Base-by-base conservation (phyloP, 1,140 invertebrate species). In the Lepeophtheirus salmonis region DNA sequence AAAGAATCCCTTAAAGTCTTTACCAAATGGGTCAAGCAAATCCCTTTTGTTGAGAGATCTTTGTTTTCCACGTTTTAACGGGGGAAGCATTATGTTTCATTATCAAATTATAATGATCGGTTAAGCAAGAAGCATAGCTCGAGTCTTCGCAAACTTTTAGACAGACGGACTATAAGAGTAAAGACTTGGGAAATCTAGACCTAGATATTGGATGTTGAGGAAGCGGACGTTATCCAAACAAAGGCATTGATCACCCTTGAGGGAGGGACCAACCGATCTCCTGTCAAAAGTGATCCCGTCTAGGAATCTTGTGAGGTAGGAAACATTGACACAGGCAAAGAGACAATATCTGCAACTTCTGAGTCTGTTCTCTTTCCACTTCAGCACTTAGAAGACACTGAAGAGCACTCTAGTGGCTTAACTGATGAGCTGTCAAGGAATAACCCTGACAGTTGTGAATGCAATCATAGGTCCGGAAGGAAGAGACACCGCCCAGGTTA, bases 101-200 rank as follows among this genome's bases (percentile, higher is more conserved):
- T 41, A n/a, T 41, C 6, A 41, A 41, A n/a, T n/a, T 41, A 41
- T n/a, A 6, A 10, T n/a, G 6, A 41, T 41, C 30, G 6, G 30
- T 10, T 41, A 41, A 6, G 63, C 62, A 62, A 64, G 67, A 69
- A 63, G 66, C 64, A 67, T 69, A 69, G 69, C 68, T 66, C 66
- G 62, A 51, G 64, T 61, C 65, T 62, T 55, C 64, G 64, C 64
- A 22, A 60, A 63, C 25, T 56, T 63, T 48, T 59, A 62, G 56
- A 63, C 56, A 14, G 12, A 64, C 61, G 64, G 62, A 64, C 65
- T 63, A 65, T 64, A 65, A 67, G 64, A 67, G 67, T 67, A 66
- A 50, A 21, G 24, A 58, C 58, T 64, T 25, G 30, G 30, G 30
- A 41, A n/a, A 41, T 41, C 30, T 41, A n/a, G n/a, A 41, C 6